These are phyloP conservation scores for Capreolus pygargus DNA, from an alignment of 2,113 vertebrate species.

Conservation along the genomic window DNA sequence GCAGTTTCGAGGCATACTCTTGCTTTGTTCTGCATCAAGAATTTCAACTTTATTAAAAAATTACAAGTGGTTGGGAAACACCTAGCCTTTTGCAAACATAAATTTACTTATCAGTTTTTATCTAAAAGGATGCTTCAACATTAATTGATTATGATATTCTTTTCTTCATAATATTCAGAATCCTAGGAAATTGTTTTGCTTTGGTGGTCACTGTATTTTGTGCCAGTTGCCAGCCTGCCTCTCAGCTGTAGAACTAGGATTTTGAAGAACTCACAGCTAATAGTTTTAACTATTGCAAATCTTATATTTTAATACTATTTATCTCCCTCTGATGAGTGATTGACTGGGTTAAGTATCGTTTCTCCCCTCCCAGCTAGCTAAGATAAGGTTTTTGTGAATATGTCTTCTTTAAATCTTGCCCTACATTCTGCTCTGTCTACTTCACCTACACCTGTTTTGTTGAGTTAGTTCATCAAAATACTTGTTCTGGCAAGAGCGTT, in stretches of 20 bases:
- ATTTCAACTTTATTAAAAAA: not conserved
- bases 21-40: conserved; percentile 4
- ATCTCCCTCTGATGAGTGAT: not conserved
- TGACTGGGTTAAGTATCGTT: not conserved
- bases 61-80: not conserved
- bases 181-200: not conserved
- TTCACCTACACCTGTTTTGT: not conserved
- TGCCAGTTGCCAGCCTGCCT: not conserved
- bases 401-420: not conserved
- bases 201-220: not conserved
- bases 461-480: not conserved
- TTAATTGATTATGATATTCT: not conserved
- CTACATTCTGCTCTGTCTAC: not conserved
- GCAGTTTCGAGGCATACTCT: not conserved
- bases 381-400: not conserved
- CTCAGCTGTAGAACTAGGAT: not conserved
- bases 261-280: not conserved
- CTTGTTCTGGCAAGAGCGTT: not conserved
- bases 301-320: not conserved
- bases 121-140: not conserved
- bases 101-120: not conserved
- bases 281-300: not conserved
- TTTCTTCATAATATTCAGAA: not conserved
- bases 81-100: not conserved
- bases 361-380: not conserved